phyloP scores from a whole-genome alignment of 92 coral and sea anemone species.

The Zoanthus sansibaricus region DNA sequence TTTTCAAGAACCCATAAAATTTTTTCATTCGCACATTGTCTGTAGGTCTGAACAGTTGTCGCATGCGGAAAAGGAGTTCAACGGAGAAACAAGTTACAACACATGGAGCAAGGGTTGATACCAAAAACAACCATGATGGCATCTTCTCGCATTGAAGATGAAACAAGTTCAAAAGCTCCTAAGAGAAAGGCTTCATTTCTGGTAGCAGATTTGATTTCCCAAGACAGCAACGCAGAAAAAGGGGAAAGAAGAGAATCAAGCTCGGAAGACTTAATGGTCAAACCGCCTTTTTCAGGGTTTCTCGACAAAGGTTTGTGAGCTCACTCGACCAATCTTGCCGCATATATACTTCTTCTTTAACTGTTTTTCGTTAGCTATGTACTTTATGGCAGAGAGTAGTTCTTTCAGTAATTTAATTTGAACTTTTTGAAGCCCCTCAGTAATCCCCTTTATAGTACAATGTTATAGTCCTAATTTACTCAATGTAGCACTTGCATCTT shows the following conservation, averaged over 20 bases:
- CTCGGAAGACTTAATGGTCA: slow-evolving; percentile 12
- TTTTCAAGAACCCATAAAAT: slow-evolving; percentile 45
- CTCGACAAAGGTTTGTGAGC: slow-evolving; percentile 20
- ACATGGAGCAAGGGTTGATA: slow-evolving; percentile 10
- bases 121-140: slow-evolving; percentile 1
- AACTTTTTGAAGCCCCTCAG: background rate
- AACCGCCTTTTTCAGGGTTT: slow-evolving; percentile 28
- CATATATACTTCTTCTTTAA: background rate
- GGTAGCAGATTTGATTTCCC: slow-evolving; percentile 40
- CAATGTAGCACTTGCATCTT: no score
- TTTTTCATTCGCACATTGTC: slow-evolving; percentile 42
- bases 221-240: background rate
- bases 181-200: slow-evolving; percentile 38
- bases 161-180: slow-evolving; percentile 21
- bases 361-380: background rate
- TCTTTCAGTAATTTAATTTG: background rate
- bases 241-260: background rate
- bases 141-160: slow-evolving; percentile 16
- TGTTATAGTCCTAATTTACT: no score
- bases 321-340: background rate
- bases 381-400: background rate
- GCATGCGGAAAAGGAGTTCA: slow-evolving; percentile 9
- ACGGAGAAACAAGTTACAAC: background rate
- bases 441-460: no score
- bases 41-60: slow-evolving; percentile 7